Evolutionary conservation across 2,113 vertebrate genomes (phyloP).

Genomic region (Calypte anna): DNA sequence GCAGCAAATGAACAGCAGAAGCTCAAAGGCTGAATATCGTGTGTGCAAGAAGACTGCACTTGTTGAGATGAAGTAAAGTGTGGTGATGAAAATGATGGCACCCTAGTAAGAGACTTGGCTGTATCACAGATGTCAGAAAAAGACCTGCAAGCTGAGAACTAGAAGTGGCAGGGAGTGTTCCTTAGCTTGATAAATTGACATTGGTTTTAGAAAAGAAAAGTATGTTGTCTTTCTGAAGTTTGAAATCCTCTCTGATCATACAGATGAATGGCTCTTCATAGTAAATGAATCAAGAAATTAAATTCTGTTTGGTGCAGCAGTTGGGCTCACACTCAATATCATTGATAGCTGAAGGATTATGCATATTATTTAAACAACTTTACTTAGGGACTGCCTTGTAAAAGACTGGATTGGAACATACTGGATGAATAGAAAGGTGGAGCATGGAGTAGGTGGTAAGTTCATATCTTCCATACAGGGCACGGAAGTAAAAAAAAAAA

Average conservation of each 20-base stretch:
- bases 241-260: neutral
- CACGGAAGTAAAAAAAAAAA: neutral
- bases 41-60: neutral
- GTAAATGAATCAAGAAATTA: neutral
- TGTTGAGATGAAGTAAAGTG: neutral
- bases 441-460: neutral
- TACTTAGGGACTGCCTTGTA: neutral
- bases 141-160: neutral
- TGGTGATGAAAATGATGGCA: rapidly evolving
- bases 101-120: neutral
- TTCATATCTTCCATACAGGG: neutral
- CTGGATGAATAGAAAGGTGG: neutral
- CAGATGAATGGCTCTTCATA: neutral
- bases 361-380: neutral
- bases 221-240: neutral
- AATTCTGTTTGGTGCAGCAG: neutral
- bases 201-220: neutral
- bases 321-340: neutral
- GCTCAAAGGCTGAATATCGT: neutral
- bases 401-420: neutral
- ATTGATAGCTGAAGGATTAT: neutral
- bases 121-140: neutral
- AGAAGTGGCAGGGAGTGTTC: neutral
- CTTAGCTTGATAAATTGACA: neutral
- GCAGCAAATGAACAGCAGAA: neutral